Evolutionary conservation across 2,888 invertebrate genomes (phyloP), one percentile per base, ranked within the genome.

Genomic region (Sminthurides aquaticus): DNA sequence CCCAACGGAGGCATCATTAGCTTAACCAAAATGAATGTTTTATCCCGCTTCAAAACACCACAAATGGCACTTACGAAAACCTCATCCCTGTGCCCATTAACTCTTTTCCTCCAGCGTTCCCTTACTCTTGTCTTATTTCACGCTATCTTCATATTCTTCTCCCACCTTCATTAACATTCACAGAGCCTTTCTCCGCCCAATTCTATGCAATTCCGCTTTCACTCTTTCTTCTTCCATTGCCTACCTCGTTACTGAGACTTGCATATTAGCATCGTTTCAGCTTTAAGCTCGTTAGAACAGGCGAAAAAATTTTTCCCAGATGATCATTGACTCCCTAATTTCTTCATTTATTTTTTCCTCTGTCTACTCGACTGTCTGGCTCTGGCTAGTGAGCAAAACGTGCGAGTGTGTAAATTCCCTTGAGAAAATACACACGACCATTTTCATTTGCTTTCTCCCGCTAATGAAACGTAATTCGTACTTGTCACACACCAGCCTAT

Each of bases 11-110:
- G 58, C 58, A 48, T 62, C 62, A 66, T 65, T 61, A 56, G 54
- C 27, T 34, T 64, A 64, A 56, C 62, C 62, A 56, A 56, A 64
- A 64, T 59, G 58, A 52, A 64, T 58, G 52, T 52, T 64, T 64
- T 57, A 64, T 59, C 34, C 43, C 43, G 5, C 15, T 34, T 15
- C 43, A 34, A 15, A 5, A 5, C 15, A 15, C 43, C 43, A 34
- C 43, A 34, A 34, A 34, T 34, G 43, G 43, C 15, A 34, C 43
- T 34, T 34, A 34, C 5, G 15, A 15, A 34, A 34, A 34, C 43
- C 43, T 15, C 43, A 15, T 34, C 8, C 43, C 43, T 11, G 43
- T 34, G n/a, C n/a, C n/a, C n/a, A n/a, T n/a, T n/a, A n/a, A n/a
- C 43, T 34, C 8, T 34, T 34, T 34, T 5, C 43, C 43, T 34